Base-by-base conservation (phyloP, 2,113 vertebrate genomes). In the western clawed frog (Xenopus tropicalis) region DNA sequence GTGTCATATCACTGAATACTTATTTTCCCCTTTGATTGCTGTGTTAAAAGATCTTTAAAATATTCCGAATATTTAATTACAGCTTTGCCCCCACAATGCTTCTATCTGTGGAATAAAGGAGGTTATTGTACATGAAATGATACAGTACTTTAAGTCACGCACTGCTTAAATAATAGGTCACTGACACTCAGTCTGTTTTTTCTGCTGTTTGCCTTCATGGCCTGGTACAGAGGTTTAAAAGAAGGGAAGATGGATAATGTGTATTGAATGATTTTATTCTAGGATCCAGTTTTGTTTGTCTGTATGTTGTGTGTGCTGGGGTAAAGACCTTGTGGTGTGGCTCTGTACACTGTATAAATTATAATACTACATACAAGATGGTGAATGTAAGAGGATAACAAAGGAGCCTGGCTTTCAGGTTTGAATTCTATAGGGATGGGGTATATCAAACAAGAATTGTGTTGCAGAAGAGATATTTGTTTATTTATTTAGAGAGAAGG, bases 161-260 rank as follows among this genome's bases (percentile, higher is more conserved):
- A 63, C 65, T 69, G 72, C 65, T 69, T 75, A 75, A 75, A 75
- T 75, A 75, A 75, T 75, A 75, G 66, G 72, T 75, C 72, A 75
- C 72, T 75, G 72, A 75, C 72, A 75, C 54, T 62, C 67, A 74
- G 64, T 43, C 72, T 62, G 65, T 69, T 66, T 75, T 75, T 75
- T 75, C 72, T 37, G 66, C 23, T 61, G 68, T 69, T 75, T 62
- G 46, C 69, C 72, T 67, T 72, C 66, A 74, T 23, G 43, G 59
- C 20, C 42, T 62, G 44, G 43, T 54, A 69, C 56, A 54, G 65
- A 69, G 61, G 61, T 69, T 56, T 74, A 51, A 74, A 14, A 51
- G 66, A 69, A 74, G 43, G 72, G 44, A 54, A 74, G 57, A 69
- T 59, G 29, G 44, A 66, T 74, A 74, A 65, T 67, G 42, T 22